Percentiles rank a stretch among this genome's conserved stretches.
These are phyloP conservation scores for Apodemia duryi DNA, from an alignment of 2,888 invertebrate species.

Conservation along the genomic window DNA sequence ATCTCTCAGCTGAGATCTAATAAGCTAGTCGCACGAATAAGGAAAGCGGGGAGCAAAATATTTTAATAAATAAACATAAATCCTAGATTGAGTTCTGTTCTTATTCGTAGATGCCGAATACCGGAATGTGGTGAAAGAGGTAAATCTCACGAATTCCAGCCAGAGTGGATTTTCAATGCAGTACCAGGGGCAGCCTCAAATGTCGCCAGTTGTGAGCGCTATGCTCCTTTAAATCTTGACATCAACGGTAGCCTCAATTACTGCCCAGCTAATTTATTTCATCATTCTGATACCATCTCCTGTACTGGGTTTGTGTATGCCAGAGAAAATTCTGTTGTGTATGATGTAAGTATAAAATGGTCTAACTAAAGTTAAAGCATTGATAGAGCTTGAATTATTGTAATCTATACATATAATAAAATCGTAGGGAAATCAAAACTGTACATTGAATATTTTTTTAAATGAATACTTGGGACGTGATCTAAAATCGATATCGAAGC, in stretches of 20 bases:
- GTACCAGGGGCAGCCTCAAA: slow-evolving; percentile 47
- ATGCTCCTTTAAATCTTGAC: slow-evolving; percentile 28
- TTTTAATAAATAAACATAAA: too few relatives aligned
- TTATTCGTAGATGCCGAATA: slow-evolving; percentile 53
- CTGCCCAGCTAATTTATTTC: slow-evolving; percentile 50
- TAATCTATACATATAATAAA: too few relatives aligned
- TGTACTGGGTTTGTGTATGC: slow-evolving; percentile 37
- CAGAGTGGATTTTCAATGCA: slow-evolving; percentile 52
- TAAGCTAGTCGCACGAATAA: too few relatives aligned
- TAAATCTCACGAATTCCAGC: slow-evolving; percentile 33
- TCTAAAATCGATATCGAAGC: too few relatives aligned
- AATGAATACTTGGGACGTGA: too few relatives aligned
- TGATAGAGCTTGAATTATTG: too few relatives aligned
- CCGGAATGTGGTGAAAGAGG: slow-evolving; percentile 54
- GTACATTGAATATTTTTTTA: too few relatives aligned
- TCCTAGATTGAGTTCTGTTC: too few relatives aligned
- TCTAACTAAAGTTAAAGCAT: too few relatives aligned
- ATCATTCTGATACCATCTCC: slow-evolving; percentile 21
- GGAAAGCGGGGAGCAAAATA: too few relatives aligned
- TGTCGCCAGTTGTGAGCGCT: slow-evolving; percentile 54
- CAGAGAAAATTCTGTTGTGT: slow-evolving; percentile 37
- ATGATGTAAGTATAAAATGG: slow-evolving; percentile 35
- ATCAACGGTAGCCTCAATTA: slow-evolving; percentile 32
- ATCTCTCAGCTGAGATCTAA: too few relatives aligned
- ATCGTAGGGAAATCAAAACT: too few relatives aligned